Base-by-base conservation (phyloP, 53 echinoderm and acorn worm species). In the Actinopyga echinites region DNA sequence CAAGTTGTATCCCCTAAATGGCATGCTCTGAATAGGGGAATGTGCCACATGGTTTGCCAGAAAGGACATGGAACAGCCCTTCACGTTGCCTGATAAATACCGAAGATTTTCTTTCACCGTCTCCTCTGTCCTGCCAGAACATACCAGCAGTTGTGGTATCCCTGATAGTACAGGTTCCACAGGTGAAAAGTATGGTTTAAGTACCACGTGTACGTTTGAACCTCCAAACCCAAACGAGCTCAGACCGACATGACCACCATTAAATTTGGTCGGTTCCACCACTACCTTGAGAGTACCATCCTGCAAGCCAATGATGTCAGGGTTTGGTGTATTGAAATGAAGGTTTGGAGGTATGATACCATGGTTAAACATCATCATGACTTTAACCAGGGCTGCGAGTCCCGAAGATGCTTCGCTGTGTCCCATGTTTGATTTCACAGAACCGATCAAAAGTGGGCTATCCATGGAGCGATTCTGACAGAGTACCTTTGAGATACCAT, bases 341-440 rank as follows among this genome's bases (percentile, higher is more conserved):
- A 93, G 75, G 63, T 93, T 93, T 0, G 93, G 93, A 19, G 93
- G 93, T 37, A 91, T 93, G 33, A 86, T 31, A 1, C 89, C 91
- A 33, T 91, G 63, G 69, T 91, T 89, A 33, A 80, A 80, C 24
- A 43, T 88, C 35, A 82, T 44, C 20, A 89, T 5, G 35, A 93
- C 86, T 75, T 93, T 93, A 30, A 87, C 90, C 8, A 93, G 79
- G 36, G 93, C 93, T 8, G 93, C 93, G 20, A 93, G 83, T 42
- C 93, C 93, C 7, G 93, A 90, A 0, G 93, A 88, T n/a, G 93
- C 87, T 45, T 93, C 93, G 69, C 85, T 74, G 69, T 93, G 93
- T 9, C 91, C 93, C 93, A 93, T 93, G 75, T 93, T 93, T 78
- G 93, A 93, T 60, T 93, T 93, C 63, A 93, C 93, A 8, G 93